Evolutionary conservation across 2,797 vertebrate genomes (phyloP).

Genomic region (Takifugu ocellatus): DNA sequence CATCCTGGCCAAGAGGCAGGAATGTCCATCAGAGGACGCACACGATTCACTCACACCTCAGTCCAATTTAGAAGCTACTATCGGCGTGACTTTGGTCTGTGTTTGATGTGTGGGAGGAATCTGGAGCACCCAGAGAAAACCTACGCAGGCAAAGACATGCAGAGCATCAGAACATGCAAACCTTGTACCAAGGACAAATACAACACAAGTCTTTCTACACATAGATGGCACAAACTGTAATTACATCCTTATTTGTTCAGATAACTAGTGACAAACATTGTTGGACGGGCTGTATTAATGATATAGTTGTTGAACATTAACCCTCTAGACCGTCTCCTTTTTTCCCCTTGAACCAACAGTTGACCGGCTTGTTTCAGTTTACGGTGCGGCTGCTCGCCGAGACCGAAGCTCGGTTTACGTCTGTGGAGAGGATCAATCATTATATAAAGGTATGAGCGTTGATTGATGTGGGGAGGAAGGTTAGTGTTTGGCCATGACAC

Average conservation of each 20-base stretch:
- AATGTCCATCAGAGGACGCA: too few relatives aligned
- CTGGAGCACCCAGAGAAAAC: too few relatives aligned
- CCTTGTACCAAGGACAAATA: too few relatives aligned
- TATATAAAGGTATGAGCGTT: constrained; percentile 78
- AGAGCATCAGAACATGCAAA: too few relatives aligned
- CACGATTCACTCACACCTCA: too few relatives aligned
- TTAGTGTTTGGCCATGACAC: too few relatives aligned
- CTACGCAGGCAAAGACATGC: too few relatives aligned
- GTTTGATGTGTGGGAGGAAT: too few relatives aligned
- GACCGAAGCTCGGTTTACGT: constrained; percentile 82
- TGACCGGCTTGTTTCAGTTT: constrained; percentile 82
- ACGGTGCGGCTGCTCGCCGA: constrained; percentile 75
- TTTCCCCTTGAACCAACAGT: constrained; percentile 43
- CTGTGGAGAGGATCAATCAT: constrained; percentile 82
- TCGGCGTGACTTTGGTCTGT: too few relatives aligned
- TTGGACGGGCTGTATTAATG: neutral
- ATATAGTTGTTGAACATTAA: constrained; percentile 20
- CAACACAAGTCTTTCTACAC: too few relatives aligned
- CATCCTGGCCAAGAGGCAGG: too few relatives aligned
- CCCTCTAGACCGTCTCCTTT: constrained; percentile 20
- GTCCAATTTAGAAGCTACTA: too few relatives aligned
- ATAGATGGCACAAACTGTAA: neutral
- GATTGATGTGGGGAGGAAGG: constrained; percentile 18
- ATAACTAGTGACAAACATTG: neutral
- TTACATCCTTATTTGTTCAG: neutral